Evolutionary conservation across 2,113 vertebrate species (phyloP).

Genomic region (Oceanodroma tethys): DNA sequence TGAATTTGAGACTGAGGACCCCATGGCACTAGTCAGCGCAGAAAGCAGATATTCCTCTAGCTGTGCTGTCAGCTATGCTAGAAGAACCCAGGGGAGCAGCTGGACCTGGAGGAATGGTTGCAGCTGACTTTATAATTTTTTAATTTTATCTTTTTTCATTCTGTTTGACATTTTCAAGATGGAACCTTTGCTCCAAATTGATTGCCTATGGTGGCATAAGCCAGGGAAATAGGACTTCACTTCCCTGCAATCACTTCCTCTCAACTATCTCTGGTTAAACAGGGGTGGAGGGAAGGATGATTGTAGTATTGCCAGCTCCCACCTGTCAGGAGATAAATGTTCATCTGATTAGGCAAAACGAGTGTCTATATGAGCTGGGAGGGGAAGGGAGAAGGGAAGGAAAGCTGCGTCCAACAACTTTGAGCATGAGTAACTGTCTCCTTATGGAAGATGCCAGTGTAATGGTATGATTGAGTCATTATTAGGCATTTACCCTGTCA

Average conservation of each 20-base stretch:
- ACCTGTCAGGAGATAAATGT: conserved; percentile 32
- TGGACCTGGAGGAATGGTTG: neutral
- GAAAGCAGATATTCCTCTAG: neutral
- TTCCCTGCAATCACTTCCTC: conserved; percentile 3
- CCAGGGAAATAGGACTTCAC: neutral
- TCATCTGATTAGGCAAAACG: conserved; percentile 37
- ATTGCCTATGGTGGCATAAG: conserved; percentile 5
- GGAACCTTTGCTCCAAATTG: conserved; percentile 14
- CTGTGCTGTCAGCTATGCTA: neutral
- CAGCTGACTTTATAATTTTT: neutral
- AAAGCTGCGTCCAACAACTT: neutral
- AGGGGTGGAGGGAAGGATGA: neutral
- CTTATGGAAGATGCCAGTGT: neutral
- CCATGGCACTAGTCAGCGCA: neutral
- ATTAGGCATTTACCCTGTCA: neutral
- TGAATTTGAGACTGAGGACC: neutral
- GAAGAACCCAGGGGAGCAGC: neutral
- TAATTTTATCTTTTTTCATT: neutral
- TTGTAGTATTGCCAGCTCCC: neutral
- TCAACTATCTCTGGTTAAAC: neutral
- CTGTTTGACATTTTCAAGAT: conserved; percentile 24
- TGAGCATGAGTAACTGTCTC: neutral
- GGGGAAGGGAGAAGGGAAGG: neutral
- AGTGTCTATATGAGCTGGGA: neutral
- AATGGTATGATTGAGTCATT: neutral